Percentiles rank a stretch among this genome's conserved stretches.
Evolutionary conservation across 2,888 invertebrate genomes (phyloP).

Genomic region (Argyra leucocephala): DNA sequence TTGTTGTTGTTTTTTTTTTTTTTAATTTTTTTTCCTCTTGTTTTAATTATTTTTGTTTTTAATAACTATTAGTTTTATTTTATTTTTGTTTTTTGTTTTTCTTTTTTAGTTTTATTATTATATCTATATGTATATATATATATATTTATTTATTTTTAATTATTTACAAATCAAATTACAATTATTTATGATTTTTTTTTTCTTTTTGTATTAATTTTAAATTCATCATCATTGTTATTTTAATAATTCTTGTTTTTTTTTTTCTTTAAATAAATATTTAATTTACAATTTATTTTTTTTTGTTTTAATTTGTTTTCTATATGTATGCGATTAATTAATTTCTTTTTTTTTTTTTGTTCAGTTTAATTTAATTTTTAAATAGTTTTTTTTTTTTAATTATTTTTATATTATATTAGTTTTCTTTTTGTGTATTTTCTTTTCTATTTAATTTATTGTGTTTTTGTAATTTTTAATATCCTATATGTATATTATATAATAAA

Average conservation of each 20-base stretch:
- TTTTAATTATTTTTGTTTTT: background rate
- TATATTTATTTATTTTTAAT: conserved; percentile 11
- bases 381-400: too few relatives aligned
- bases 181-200: conserved; percentile 25
- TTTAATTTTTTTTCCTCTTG: background rate
- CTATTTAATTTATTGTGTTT: too few relatives aligned
- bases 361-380: conserved; percentile 18
- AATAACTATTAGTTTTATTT: conserved; percentile 1
- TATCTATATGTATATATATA: conserved; percentile 21
- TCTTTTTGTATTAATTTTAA: conserved; percentile 26
- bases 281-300: conserved; percentile 31
- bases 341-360: conserved; percentile 17
- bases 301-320: conserved; percentile 23
- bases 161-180: conserved; percentile 25
- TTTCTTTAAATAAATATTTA: conserved; percentile 12
- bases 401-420: too few relatives aligned
- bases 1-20: background rate
- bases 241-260: conserved; percentile 17
- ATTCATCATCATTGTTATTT: conserved; percentile 18
- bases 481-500: too few relatives aligned
- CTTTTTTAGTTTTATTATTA: conserved; percentile 19
- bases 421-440: too few relatives aligned
- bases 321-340: too few relatives aligned
- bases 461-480: too few relatives aligned
- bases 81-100: background rate